These are phyloP conservation scores for Leptinotarsa rubiginosa DNA, from an alignment of 2,888 invertebrate species.

Conservation along the genomic window DNA sequence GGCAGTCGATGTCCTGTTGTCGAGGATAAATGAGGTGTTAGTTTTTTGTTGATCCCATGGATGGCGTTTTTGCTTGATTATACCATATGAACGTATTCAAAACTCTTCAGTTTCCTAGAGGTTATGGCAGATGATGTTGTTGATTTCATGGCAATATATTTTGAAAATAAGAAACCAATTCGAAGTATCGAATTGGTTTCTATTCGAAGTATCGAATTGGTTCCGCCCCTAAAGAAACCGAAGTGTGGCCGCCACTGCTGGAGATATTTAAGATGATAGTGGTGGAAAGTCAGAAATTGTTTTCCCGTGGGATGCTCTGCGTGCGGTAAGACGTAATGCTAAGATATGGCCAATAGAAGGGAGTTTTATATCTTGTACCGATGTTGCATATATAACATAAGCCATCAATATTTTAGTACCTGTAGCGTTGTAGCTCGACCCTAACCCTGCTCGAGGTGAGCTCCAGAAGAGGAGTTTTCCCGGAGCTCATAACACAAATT, in stretches of 20 bases:
- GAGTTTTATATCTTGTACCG: conserved; percentile 68
- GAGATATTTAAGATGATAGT: conserved; percentile 25
- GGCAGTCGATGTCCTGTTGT: too few relatives aligned
- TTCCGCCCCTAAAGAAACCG: background rate
- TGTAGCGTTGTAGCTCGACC: conserved; percentile 40
- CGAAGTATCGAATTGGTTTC: background rate
- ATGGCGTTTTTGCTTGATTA: too few relatives aligned
- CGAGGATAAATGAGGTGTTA: too few relatives aligned
- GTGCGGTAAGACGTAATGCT: conserved; percentile 63
- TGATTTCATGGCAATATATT: too few relatives aligned
- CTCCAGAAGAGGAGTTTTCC: conserved; percentile 7
- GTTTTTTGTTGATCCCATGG: too few relatives aligned
- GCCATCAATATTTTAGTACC: conserved; percentile 67
- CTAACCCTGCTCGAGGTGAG: conserved; percentile 12
- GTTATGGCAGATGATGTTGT: too few relatives aligned
- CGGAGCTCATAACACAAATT: conserved; percentile 52
- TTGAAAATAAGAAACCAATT: too few relatives aligned
- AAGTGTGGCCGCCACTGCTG: background rate
- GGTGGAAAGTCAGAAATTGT: conserved; percentile 62
- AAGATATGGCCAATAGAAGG: conserved; percentile 68
- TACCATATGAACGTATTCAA: too few relatives aligned
- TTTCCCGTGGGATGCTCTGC: conserved; percentile 64
- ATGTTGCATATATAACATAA: conserved; percentile 67
- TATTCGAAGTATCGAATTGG: background rate
- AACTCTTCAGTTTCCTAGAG: too few relatives aligned